Conservation (phyloP, 2,797 vertebrate species). For the Parauchenoglanis ngamensis region DNA sequence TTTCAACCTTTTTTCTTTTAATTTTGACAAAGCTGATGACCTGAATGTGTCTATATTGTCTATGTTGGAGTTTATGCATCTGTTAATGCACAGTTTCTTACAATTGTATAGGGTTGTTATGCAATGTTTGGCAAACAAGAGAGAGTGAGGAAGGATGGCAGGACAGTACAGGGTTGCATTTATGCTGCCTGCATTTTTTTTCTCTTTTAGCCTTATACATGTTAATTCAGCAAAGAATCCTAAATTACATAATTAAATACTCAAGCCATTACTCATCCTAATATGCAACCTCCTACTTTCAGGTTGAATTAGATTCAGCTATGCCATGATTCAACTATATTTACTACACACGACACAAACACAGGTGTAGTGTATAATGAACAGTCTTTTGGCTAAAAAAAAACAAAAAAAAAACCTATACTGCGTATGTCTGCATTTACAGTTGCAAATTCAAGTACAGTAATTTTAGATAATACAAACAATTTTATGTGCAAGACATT, state of each 20-base stretch:
- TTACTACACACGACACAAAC: too few species aligned
- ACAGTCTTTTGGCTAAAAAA: too few species aligned
- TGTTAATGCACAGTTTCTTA: constrained; percentile 12
- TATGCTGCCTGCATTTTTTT: not conserved
- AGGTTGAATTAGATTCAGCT: not conserved
- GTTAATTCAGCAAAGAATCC: not conserved
- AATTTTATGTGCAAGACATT: too few species aligned
- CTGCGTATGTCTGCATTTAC: too few species aligned
- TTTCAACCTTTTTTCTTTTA: constrained; percentile 3
- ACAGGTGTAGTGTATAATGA: too few species aligned
- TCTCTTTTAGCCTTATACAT: not conserved
- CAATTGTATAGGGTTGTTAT: constrained; percentile 22
- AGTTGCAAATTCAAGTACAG: too few species aligned
- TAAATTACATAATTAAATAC: not conserved
- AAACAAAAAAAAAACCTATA: too few species aligned
- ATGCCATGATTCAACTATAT: not conserved
- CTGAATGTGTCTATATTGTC: constrained; percentile 1
- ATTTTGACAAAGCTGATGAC: constrained; percentile 48
- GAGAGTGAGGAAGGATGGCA: not conserved
- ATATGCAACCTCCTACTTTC: not conserved
- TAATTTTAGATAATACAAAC: too few species aligned
- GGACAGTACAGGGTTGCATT: not conserved
- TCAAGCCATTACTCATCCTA: not conserved
- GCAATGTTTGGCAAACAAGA: not conserved
- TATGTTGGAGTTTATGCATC: not conserved